These are phyloP conservation scores for Hydrozoanthus tunicans DNA, from an alignment of 64 coral and sea anemone genomes.

Conservation along the genomic window DNA sequence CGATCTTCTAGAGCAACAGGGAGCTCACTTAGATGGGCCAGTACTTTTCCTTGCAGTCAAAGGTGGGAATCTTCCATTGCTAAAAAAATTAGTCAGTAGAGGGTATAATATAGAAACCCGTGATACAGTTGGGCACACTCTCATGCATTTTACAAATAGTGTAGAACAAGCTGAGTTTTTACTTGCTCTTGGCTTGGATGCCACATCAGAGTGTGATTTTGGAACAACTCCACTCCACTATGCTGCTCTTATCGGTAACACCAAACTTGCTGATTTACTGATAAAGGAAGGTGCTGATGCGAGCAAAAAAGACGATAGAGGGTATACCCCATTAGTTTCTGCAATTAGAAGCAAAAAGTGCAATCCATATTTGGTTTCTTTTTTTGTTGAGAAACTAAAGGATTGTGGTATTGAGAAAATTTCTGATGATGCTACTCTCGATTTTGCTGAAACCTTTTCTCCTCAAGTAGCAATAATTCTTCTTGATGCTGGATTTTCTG, in stretches of 20 bases:
- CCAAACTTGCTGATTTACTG: slow-evolving; percentile 31
- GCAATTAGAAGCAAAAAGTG: neutral
- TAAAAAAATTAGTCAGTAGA: neutral
- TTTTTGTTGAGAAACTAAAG: slow-evolving; percentile 17
- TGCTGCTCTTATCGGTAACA: slow-evolving; percentile 23
- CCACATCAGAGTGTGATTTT: neutral
- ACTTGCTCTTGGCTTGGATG: slow-evolving; percentile 26
- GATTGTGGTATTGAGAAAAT: neutral
- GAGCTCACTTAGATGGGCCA: neutral
- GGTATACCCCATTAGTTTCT: slow-evolving; percentile 1
- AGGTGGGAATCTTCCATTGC: slow-evolving; percentile 4
- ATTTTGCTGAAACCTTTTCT: neutral
- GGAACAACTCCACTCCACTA: slow-evolving; percentile 20
- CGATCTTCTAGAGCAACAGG: slow-evolving; percentile 7
- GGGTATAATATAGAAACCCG: neutral
- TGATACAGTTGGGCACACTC: neutral
- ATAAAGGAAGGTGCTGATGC: slow-evolving; percentile 17
- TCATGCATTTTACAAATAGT: slow-evolving; percentile 19
- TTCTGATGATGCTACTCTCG: neutral
- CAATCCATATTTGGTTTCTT: neutral
- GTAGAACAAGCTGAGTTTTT: neutral
- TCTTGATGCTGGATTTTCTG: neutral
- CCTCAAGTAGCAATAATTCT: neutral
- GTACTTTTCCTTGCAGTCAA: slow-evolving; percentile 22
- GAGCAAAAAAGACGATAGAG: neutral